phyloP scores from a whole-genome alignment of 2,113 vertebrate species.

The Microtus montanus region DNA sequence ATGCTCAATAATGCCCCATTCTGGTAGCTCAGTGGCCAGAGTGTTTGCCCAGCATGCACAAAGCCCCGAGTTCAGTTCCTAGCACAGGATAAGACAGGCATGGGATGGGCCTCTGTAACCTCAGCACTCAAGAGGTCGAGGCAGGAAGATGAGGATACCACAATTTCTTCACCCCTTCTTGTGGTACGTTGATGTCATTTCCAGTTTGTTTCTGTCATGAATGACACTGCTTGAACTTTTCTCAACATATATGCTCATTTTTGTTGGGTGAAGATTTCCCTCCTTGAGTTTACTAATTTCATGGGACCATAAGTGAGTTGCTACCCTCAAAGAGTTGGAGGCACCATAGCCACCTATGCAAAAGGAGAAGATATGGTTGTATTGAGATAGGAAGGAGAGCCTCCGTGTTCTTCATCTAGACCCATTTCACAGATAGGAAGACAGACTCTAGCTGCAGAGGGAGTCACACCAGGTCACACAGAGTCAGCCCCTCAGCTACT shows the following conservation, averaged over 20 bases:
- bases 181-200: neutral
- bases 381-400: neutral
- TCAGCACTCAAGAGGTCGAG: neutral
- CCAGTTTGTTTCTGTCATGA: neutral
- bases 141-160: neutral
- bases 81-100: neutral
- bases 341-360: neutral
- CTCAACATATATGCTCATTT: neutral
- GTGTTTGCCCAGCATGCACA: neutral
- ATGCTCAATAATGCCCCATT: neutral
- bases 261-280: neutral
- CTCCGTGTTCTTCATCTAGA: neutral
- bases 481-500: neutral
- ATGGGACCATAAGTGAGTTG: neutral
- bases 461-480: neutral
- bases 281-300: neutral
- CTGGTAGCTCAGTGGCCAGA: neutral
- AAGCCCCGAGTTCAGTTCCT: neutral
- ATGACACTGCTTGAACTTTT: neutral
- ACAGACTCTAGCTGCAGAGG: neutral
- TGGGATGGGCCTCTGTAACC: neutral
- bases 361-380: neutral
- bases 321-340: neutral
- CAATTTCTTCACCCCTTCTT: neutral
- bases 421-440: conserved; percentile 29